Conservation (phyloP, 2,888 invertebrate genomes). For the Schizotus pectinicornis region DNA sequence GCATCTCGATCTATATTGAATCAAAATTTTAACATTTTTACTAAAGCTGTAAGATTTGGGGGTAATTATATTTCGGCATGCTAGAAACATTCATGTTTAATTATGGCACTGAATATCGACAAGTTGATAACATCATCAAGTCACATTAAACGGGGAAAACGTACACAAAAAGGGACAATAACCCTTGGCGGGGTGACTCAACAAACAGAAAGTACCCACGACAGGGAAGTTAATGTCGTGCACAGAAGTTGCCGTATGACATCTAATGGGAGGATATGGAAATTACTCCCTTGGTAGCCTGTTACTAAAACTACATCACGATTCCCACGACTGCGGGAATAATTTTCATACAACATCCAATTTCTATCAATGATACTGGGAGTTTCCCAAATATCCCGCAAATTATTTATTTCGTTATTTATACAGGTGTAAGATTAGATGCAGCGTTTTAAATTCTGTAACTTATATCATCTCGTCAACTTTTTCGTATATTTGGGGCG, state of each 20-base stretch:
- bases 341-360: no score
- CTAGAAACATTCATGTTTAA: constrained; percentile 19
- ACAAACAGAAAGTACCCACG: constrained; percentile 30
- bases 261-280: constrained; percentile 37
- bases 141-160: constrained; percentile 31
- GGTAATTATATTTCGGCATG: constrained; percentile 1
- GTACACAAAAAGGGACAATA: constrained; percentile 39
- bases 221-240: constrained; percentile 32
- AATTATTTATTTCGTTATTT: no score
- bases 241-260: constrained; percentile 28
- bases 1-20: no score
- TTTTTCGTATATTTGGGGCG: no score
- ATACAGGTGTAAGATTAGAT: no score
- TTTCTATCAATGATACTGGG: no score
- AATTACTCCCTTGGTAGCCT: constrained; percentile 37
- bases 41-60: not conserved
- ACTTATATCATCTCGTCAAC: no score
- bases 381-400: no score
- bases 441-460: no score
- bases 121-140: constrained; percentile 33
- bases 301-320: constrained; percentile 16
- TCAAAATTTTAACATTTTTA: not conserved
- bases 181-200: constrained; percentile 37
- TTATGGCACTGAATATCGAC: constrained; percentile 25
- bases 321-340: constrained; percentile 16